Evolutionary conservation across 2,113 vertebrate genomes (phyloP).

Genomic region (Urocolius indicus): DNA sequence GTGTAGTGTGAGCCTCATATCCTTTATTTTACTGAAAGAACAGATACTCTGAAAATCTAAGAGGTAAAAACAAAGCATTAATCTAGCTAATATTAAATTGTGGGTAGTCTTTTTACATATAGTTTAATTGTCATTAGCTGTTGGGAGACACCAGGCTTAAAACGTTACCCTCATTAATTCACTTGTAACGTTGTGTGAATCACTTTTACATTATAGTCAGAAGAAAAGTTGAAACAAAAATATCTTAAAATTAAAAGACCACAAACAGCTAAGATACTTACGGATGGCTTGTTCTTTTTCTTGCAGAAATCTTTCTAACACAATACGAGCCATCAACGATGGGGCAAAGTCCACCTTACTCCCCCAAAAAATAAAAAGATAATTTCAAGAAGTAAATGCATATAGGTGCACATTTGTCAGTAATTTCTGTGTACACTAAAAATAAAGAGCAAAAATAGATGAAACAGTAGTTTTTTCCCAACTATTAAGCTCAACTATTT

Average conservation of each 20-base stretch:
- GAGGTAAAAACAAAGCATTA: constrained; percentile 76
- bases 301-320: constrained; percentile 90
- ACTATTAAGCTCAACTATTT: constrained; percentile 1
- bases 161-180: constrained; percentile 80
- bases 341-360: constrained; percentile 92
- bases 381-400: constrained; percentile 39
- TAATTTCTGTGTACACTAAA: constrained; percentile 52
- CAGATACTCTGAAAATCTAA: constrained; percentile 48
- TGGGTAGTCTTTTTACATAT: constrained; percentile 75
- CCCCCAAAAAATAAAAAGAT: constrained; percentile 56
- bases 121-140: constrained; percentile 84
- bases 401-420: constrained; percentile 32
- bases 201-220: constrained; percentile 52
- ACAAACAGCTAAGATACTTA: constrained; percentile 77
- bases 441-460: constrained; percentile 19
- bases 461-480: constrained; percentile 28
- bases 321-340: constrained; percentile 91
- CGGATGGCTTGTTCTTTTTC: constrained; percentile 82
- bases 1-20: constrained; percentile 2
- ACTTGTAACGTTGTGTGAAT: constrained; percentile 64
- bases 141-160: constrained; percentile 76
- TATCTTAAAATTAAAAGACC: not conserved
- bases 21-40: constrained; percentile 61
- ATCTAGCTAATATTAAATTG: constrained; percentile 79
- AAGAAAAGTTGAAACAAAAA: not conserved